A percentile compares a stretch with the other conserved stretches of the same genome.
Evolutionary conservation across 2,797 vertebrate genomes (phyloP).

Genomic region (Syndactyla subalaris): DNA sequence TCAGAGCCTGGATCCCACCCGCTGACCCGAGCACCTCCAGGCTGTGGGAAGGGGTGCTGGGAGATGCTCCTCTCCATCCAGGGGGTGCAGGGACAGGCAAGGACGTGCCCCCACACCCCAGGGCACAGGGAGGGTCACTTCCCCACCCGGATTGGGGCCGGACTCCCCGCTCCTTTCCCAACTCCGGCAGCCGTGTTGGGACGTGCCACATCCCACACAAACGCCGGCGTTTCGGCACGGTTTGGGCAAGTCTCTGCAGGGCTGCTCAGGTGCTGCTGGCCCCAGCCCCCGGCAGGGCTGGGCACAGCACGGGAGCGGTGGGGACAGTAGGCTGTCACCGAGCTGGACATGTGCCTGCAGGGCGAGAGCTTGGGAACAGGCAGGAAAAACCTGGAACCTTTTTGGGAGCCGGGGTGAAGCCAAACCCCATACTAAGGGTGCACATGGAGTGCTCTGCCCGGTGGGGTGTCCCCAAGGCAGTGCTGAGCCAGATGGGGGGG

Average conservation of each 20-base stretch:
- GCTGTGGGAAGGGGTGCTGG: neutral
- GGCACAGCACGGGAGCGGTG: rapidly evolving
- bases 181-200: neutral
- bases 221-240: neutral
- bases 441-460: neutral
- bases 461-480: neutral
- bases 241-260: neutral
- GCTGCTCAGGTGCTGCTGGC: neutral
- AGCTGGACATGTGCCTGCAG: neutral
- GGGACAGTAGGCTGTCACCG: neutral
- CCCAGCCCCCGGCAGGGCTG: neutral
- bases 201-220: slow-evolving; percentile 31
- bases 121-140: slow-evolving; percentile 8
- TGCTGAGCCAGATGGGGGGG: rapidly evolving
- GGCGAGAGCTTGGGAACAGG: rapidly evolving
- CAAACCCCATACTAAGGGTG: neutral
- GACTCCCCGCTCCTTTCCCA: slow-evolving; percentile 4
- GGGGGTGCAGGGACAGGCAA: neutral
- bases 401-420: neutral
- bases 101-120: neutral
- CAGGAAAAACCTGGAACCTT: neutral
- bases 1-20: rapidly evolving
- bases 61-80: neutral
- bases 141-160: neutral
- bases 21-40: neutral